Evolutionary conservation across 2,113 vertebrate genomes (phyloP).

Genomic region (Zonotrichia leucophrys): DNA sequence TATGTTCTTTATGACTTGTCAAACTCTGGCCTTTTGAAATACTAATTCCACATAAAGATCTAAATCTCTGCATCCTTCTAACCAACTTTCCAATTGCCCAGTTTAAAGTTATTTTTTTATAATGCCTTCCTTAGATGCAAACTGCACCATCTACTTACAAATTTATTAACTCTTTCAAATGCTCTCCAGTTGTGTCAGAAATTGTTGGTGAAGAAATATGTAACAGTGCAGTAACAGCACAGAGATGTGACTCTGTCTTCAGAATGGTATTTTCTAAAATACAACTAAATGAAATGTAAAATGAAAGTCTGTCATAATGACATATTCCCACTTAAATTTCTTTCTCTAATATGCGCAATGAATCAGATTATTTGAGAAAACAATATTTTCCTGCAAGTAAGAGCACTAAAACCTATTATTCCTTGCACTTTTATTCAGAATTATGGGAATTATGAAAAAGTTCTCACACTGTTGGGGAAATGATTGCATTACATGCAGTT

Average conservation of each 20-base stretch:
- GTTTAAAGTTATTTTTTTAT: not conserved
- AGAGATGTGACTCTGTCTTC: not conserved
- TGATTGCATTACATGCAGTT: not conserved
- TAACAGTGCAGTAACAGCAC: not conserved
- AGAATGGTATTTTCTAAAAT: not conserved
- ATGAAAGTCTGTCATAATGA: not conserved
- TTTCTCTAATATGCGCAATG: not conserved
- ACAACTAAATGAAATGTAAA: not conserved
- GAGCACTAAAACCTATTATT: not conserved
- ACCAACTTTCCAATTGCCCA: not conserved
- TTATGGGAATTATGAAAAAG: not conserved
- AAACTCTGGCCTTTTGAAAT: not conserved
- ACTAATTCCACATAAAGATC: not conserved
- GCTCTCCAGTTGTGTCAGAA: not conserved
- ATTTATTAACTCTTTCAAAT: not conserved
- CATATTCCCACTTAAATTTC: not conserved
- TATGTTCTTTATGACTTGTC: not conserved
- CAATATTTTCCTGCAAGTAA: not conserved
- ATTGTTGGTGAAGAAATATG: not conserved
- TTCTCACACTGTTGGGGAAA: not conserved
- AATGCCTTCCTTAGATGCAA: not conserved
- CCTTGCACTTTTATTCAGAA: not conserved
- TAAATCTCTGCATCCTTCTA: not conserved
- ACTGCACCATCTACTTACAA: not conserved
- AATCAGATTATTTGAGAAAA: not conserved